Percentiles rank a stretch among this genome's conserved stretches.
phyloP scores from a whole-genome alignment of 2,797 vertebrate genomes.

The Aratinga solstitialis region DNA sequence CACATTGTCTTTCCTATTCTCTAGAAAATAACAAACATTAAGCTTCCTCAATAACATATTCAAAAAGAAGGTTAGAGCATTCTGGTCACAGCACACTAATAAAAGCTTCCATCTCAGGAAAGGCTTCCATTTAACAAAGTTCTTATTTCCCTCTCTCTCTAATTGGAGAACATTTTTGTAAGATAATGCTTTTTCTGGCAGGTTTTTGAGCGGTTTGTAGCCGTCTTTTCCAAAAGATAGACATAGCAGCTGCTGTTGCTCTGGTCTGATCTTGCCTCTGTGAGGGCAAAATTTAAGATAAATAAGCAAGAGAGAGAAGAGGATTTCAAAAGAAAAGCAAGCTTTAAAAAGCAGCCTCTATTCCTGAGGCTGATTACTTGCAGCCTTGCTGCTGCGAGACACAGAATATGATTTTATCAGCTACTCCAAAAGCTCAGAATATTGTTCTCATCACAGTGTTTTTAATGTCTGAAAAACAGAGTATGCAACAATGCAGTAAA shows the following conservation, averaged over 20 bases:
- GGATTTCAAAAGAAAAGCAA: background rate
- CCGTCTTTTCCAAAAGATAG: background rate
- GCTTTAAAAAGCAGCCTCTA: background rate
- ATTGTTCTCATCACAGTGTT: background rate
- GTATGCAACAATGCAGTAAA: background rate
- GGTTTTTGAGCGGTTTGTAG: background rate
- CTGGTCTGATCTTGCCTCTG: background rate
- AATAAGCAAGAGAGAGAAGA: background rate
- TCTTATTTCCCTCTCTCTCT: background rate
- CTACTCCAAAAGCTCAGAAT: background rate
- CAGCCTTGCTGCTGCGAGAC: background rate
- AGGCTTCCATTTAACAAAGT: background rate
- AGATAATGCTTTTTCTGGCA: background rate
- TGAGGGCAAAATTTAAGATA: background rate
- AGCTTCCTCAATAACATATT: background rate
- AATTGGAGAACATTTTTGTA: background rate
- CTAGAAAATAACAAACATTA: background rate
- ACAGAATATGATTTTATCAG: background rate
- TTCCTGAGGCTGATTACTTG: background rate
- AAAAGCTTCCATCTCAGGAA: background rate
- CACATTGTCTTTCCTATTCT: background rate
- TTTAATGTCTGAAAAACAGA: background rate
- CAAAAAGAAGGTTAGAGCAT: background rate
- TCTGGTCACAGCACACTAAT: background rate
- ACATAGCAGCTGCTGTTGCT: background rate